Base-by-base conservation (phyloP, 2,797 vertebrate species). In the Halcyon smyrnensis region DNA sequence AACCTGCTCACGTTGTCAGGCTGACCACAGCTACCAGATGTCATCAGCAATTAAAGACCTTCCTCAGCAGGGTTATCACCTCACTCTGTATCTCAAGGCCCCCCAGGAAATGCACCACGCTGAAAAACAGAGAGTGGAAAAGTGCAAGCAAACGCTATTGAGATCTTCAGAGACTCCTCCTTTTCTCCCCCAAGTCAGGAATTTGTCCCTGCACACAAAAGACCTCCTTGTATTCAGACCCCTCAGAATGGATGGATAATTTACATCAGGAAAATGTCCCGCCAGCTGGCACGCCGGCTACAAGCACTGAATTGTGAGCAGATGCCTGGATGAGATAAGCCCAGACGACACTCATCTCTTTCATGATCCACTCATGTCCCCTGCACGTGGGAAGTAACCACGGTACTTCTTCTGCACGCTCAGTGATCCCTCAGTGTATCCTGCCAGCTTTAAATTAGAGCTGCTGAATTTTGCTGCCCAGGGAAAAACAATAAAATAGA, bases 271-370 rank as follows among this genome's bases (percentile, higher is more conserved):
- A 97, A 96, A 95, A 87, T 8, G 21, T 77, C 64, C 86, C 8
- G 65, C 96, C 97, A 97, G 97, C 96, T 98, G 97, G 97, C 96
- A 90, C 17, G 0, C 28, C 8, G 12, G 83, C 90, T 77, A 97
- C 96, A 98, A 97, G 87, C 5, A 4, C 54, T 79, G 71, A 97
- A 98, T 96, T 98, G 97, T 98, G 95, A 97, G 94, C 96, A 97
- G 97, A 97, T 95, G 97, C 96, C 95, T 95, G 96, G 69, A n/a
- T 92, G 83, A 97, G 96, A 96, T 96, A 96, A 97, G 80, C 59
- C 89, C 74, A 89, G 84, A 82, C 10, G 12, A 96, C 64, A 94
- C 57, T 64, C 4, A 34, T 62, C 75, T 71, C 69, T 92, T 87
- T 57, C 90, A 60, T 69, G 83, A 93, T 67, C 91, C 70, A 69